phyloP scores from a whole-genome alignment of 2,888 invertebrate species.

The Nephrotoma guestfalica region DNA sequence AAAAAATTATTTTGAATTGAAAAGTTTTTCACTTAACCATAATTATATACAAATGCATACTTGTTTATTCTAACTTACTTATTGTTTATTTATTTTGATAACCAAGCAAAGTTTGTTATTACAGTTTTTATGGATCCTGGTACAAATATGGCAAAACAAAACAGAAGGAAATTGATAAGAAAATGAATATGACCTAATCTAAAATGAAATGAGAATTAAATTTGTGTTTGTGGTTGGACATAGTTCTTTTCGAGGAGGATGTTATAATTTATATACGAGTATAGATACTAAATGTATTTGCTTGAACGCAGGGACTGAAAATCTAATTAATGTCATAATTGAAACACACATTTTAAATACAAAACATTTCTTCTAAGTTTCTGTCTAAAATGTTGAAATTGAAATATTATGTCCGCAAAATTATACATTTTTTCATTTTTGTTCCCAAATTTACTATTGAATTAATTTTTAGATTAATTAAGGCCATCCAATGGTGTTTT shows the following conservation, averaged over 20 bases:
- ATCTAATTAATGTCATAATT: too few species aligned
- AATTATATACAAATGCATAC: neutral
- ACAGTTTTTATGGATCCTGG: neutral
- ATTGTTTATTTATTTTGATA: neutral
- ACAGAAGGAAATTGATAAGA: neutral
- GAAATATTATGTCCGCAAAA: too few species aligned
- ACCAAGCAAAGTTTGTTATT: neutral
- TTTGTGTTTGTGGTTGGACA: neutral
- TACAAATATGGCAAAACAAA: neutral
- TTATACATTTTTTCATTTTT: too few species aligned
- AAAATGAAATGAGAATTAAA: neutral
- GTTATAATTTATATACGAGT: neutral
- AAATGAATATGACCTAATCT: neutral
- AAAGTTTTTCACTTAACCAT: neutral
- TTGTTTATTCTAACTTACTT: neutral
- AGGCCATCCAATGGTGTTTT: too few species aligned
- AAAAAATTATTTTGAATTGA: neutral
- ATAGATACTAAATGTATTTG: too few species aligned
- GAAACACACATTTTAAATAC: too few species aligned
- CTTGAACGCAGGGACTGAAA: too few species aligned
- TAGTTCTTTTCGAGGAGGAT: neutral
- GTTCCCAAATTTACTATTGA: too few species aligned
- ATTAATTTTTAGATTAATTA: too few species aligned
- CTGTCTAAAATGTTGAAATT: too few species aligned
- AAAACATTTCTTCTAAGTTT: too few species aligned